A percentile compares a stretch with the other conserved stretches of the same genome.
These are phyloP conservation scores for Diplosoma virens DNA, from an alignment of 23 tunicate genomes.

Conservation along the genomic window DNA sequence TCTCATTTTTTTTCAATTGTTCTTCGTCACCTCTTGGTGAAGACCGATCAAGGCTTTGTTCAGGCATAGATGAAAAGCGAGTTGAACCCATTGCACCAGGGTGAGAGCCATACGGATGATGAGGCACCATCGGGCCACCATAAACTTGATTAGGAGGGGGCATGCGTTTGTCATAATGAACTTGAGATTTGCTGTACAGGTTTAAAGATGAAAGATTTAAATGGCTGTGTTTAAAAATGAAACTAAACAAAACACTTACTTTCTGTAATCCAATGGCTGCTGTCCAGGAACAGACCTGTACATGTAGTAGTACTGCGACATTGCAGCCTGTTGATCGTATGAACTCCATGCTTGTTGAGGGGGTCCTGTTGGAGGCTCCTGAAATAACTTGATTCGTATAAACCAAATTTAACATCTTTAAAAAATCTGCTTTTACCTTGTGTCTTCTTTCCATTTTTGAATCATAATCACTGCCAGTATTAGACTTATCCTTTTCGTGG, in stretches of 20 bases:
- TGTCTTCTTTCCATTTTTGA: too few relatives aligned
- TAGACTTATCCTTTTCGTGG: too few relatives aligned
- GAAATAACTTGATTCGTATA: too few relatives aligned
- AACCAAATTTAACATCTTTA: too few relatives aligned
- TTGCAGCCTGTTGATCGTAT: slow-evolving; percentile 1
- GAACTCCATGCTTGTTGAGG: slow-evolving; percentile 3
- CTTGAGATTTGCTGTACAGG: slow-evolving; percentile 20
- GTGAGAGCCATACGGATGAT: slow-evolving; percentile 7
- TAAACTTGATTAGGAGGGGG: slow-evolving; percentile 70
- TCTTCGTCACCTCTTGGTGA: slow-evolving; percentile 48
- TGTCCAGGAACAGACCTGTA: neutral
- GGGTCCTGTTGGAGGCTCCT: neutral
- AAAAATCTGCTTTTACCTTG: too few relatives aligned
- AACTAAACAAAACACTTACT: neutral
- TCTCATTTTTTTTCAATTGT: slow-evolving; percentile 48
- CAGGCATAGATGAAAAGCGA: neutral
- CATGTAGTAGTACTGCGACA: slow-evolving; percentile 1
- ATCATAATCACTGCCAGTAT: too few relatives aligned
- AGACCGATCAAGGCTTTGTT: neutral
- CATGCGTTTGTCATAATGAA: slow-evolving; percentile 54
- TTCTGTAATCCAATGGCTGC: neutral
- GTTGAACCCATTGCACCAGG: slow-evolving; percentile 4
- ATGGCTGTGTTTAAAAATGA: neutral
- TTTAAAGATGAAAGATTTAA: neutral
- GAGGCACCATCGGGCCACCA: slow-evolving; percentile 25